Base-by-base conservation (phyloP, 1,140 invertebrate species). In the Drosophila simulans region DNA sequence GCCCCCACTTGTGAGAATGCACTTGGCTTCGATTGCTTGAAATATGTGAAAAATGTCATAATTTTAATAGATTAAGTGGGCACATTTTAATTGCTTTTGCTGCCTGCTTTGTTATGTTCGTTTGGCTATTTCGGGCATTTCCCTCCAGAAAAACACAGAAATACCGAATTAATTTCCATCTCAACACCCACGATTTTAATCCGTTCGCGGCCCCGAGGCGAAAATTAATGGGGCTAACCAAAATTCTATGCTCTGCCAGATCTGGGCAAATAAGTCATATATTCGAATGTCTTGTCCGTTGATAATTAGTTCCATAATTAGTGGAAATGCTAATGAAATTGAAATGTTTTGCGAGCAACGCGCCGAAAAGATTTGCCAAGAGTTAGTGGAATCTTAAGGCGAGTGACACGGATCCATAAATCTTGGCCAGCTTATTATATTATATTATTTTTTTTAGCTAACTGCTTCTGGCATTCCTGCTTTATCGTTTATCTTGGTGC, bases 231-330 rank as follows among this genome's bases (percentile, higher is more conserved):
- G 72, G 60, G 65, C 65, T 63, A 80, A 48, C 59, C 34, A 58
- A 80, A 76, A 59, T 76, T 79, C 57, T 59, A 17, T 42, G 55
- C 63, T 51, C 63, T 72, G 81, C 59, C 80, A 77, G 71, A 84
- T 72, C 74, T 57, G 58, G 65, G 64, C 64, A 76, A 76, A 84
- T 72, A 53, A 45, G 66, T 25, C 81, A 70, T 84, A 48, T 66
- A 84, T 68, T 27, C 49, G 51, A 20, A 75, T 69, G 35, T 82
- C 82, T 64, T 70, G 42, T 76, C 74, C 46, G 51, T 55, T 53
- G 43, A 53, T 84, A 84, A 88, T 83, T 88, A 77, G 84, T 66
- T 80, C 53, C 66, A 80, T 88, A 88, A 88, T 88, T 88, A 88
- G 84, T 89, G 59, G 25, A 62, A 80, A 77, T 79, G 74, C 60